These are phyloP conservation scores for Cheilosia vernalis DNA, from an alignment of 2,888 invertebrate species.

Conservation along the genomic window DNA sequence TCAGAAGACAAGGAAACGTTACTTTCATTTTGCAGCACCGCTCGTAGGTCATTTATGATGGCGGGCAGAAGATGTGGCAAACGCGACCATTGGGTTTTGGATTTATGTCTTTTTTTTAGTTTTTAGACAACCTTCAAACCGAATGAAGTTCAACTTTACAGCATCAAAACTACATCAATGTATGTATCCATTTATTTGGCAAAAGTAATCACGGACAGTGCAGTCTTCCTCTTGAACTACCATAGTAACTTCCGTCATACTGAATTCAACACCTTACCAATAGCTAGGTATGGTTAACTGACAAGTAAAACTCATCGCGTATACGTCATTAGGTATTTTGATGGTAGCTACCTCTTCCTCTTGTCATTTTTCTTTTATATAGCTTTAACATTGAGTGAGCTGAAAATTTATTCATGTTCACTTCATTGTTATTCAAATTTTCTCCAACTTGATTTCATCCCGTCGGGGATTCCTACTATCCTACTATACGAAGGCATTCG, in stretches of 20 bases:
- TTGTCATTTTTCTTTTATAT: slow-evolving; percentile 15
- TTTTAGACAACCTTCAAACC: too few species aligned
- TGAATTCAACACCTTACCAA: not conserved
- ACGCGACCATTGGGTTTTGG: slow-evolving; percentile 1
- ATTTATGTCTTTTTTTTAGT: not conserved
- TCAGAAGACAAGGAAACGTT: slow-evolving; percentile 36
- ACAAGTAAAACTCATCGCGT: slow-evolving; percentile 7
- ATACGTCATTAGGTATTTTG: too few species aligned
- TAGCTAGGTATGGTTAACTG: not conserved
- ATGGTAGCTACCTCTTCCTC: slow-evolving; percentile 4
- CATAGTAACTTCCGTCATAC: too few species aligned
- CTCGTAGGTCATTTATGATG: slow-evolving; percentile 27
- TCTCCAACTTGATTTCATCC: slow-evolving; percentile 23
- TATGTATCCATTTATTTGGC: too few species aligned
- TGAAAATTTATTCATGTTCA: slow-evolving; percentile 56
- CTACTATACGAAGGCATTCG: slow-evolving; percentile 38
- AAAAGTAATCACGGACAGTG: too few species aligned
- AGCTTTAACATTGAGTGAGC: slow-evolving; percentile 8
- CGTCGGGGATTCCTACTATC: not conserved
- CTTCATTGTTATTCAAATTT: slow-evolving; percentile 70
- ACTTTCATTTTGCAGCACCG: slow-evolving; percentile 37
- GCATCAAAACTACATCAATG: too few species aligned
- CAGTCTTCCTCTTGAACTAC: too few species aligned
- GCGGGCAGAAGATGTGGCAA: not conserved
- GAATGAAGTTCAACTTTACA: too few species aligned